Percentiles rank a stretch among this genome's conserved stretches.
Conservation (phyloP, 1,140 invertebrate species). For the Drosophila elegans region DNA sequence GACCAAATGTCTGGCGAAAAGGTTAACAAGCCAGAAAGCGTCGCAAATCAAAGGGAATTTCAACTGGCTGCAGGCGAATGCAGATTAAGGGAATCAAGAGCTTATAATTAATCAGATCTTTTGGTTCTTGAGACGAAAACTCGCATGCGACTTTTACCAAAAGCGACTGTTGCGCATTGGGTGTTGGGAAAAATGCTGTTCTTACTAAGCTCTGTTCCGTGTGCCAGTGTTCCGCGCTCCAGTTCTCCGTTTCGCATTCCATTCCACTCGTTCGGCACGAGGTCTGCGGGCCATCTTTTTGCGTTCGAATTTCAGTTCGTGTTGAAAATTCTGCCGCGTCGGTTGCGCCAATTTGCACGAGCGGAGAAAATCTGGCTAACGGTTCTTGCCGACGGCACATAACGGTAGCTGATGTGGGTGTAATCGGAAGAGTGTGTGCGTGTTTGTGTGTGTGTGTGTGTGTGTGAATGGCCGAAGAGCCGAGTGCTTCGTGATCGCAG, state of each 20-base stretch:
- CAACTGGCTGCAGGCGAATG: conserved; percentile 47
- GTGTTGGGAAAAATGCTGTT: conserved; percentile 23
- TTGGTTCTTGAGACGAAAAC: conserved; percentile 4
- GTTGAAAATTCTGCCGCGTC: conserved; percentile 74
- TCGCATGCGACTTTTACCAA: conserved; percentile 62
- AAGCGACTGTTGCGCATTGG: conserved; percentile 28
- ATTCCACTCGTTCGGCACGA: conserved; percentile 8
- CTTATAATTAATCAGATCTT: conserved; percentile 53
- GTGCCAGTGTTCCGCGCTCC: conserved; percentile 24
- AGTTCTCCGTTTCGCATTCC: conserved; percentile 36
- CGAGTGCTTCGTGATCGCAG: conserved; percentile 53
- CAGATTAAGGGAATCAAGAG: conserved; percentile 50
- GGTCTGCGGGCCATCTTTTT: conserved; percentile 36
- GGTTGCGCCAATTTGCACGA: conserved; percentile 63
- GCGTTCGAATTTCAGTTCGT: conserved; percentile 57
- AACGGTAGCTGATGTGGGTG: conserved; percentile 60
- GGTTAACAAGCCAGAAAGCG: conserved; percentile 48
- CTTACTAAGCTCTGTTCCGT: conserved; percentile 14
- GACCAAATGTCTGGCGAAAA: conserved; percentile 11
- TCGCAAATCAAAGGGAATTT: conserved; percentile 51
- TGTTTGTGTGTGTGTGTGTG: not conserved
- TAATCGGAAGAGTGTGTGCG: not conserved
- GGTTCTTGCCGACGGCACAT: conserved; percentile 50
- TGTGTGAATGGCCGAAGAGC: conserved; percentile 30
- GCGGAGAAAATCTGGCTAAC: conserved; percentile 7